phyloP scores from a whole-genome alignment of 2,113 vertebrate species.

The Proterorhinus semilunaris region DNA sequence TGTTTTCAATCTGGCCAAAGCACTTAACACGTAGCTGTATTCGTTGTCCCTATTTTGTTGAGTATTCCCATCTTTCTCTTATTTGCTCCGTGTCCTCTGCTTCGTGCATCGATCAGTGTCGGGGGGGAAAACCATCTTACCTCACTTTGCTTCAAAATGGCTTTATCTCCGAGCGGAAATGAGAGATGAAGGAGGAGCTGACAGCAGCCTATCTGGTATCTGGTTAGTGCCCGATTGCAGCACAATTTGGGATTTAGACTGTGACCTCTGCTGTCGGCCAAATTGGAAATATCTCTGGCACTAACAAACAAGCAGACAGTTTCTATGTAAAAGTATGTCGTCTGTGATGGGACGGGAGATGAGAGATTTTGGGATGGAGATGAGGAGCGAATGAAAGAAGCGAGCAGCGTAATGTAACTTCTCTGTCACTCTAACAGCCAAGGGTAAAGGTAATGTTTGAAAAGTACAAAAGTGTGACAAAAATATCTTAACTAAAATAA shows the following conservation, averaged over 20 bases:
- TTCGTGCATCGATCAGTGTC: slow-evolving; percentile 49
- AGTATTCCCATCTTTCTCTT: slow-evolving; percentile 38
- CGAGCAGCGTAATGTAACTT: slow-evolving; percentile 24
- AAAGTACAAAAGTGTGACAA: no score
- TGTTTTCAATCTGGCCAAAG: background rate
- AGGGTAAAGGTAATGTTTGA: background rate
- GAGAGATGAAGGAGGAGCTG: slow-evolving; percentile 41
- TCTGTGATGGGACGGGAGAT: background rate
- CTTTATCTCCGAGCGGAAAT: slow-evolving; percentile 57
- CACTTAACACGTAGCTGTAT: background rate
- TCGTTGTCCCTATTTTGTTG: slow-evolving; percentile 24
- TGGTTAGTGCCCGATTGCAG: slow-evolving; percentile 52
- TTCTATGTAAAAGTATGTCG: slow-evolving; percentile 1
- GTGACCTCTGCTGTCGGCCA: slow-evolving; percentile 40
- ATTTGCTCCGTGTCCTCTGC: slow-evolving; percentile 48
- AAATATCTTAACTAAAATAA: no score
- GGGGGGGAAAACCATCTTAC: slow-evolving; percentile 54
- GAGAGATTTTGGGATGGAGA: slow-evolving; percentile 19
- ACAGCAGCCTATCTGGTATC: slow-evolving; percentile 27
- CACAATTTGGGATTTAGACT: slow-evolving; percentile 53
- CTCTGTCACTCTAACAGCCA: background rate
- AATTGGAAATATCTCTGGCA: slow-evolving; percentile 38
- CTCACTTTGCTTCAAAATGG: slow-evolving; percentile 56
- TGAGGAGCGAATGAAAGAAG: slow-evolving; percentile 23
- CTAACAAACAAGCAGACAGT: slow-evolving; percentile 8